phyloP scores from a whole-genome alignment of 2,888 invertebrate species.

The Lepidonotus clava region DNA sequence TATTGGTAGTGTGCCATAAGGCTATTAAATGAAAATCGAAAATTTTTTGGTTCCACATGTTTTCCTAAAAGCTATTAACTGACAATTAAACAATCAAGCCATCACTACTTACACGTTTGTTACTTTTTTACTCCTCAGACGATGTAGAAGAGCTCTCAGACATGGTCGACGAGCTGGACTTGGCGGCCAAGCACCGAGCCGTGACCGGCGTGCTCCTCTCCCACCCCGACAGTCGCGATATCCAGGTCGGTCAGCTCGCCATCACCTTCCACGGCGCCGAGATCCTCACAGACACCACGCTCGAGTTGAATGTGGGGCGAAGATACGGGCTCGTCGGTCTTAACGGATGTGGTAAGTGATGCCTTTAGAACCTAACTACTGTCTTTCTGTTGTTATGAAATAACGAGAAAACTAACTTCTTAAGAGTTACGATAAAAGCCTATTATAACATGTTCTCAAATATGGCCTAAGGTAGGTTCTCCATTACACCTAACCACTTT shows the following conservation, averaged over 20 bases:
- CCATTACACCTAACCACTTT: too few species aligned
- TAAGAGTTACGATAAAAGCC: too few species aligned
- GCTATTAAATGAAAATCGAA: neutral
- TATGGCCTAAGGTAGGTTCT: too few species aligned
- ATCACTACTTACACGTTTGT: neutral
- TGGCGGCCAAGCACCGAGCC: constrained; percentile 88
- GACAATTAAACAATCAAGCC: too few species aligned
- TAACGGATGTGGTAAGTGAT: constrained; percentile 98
- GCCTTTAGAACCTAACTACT: too few species aligned
- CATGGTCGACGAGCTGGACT: constrained; percentile 89
- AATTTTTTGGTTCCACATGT: neutral
- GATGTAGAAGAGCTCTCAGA: constrained; percentile 85
- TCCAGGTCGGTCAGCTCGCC: constrained; percentile 97
- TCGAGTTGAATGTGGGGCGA: constrained; percentile 98
- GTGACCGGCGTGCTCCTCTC: constrained; percentile 95
- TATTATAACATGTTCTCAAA: too few species aligned
- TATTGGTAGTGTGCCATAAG: neutral
- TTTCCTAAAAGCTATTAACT: too few species aligned
- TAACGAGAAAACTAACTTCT: too few species aligned
- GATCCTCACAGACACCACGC: constrained; percentile 94
- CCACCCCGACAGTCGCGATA: constrained; percentile 96
- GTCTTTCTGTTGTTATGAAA: too few species aligned
- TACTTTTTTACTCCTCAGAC: too few species aligned
- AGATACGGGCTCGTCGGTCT: constrained; percentile 97
- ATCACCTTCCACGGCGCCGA: constrained; percentile 99